Conservation (phyloP, 2,113 vertebrate species). For the Globicephala melas region DNA sequence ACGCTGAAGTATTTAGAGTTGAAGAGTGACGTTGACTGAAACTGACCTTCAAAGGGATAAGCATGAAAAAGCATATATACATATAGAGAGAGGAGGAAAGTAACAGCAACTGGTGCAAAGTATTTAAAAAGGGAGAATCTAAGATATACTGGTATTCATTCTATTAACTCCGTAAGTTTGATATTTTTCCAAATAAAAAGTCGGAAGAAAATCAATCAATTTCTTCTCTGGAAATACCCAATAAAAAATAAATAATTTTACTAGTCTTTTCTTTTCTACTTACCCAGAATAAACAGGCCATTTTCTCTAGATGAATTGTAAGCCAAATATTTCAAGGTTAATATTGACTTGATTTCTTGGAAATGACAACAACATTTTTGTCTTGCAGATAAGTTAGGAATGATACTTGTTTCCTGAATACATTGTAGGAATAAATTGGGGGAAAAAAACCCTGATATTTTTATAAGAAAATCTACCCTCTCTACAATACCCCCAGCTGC, state of each 20-base stretch:
- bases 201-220: not conserved
- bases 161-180: not conserved
- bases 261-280: constrained; percentile 23
- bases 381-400: not conserved
- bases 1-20: not conserved
- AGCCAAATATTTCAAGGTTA: not conserved
- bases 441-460: not conserved
- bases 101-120: not conserved
- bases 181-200: not conserved
- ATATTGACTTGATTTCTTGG: not conserved
- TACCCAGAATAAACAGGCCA: not conserved
- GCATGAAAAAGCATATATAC: not conserved
- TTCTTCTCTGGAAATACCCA: not conserved
- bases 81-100: not conserved
- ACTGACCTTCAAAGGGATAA: not conserved
- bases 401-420: not conserved
- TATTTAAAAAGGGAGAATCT: not conserved
- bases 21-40: not conserved
- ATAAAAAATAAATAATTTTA: not conserved
- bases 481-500: not conserved
- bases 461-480: not conserved
- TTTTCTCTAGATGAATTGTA: not conserved
- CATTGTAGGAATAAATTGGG: not conserved
- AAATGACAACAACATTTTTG: not conserved
- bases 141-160: not conserved